Base-by-base conservation (phyloP, 2,888 invertebrate species). In the Netelia fuscicornis region DNA sequence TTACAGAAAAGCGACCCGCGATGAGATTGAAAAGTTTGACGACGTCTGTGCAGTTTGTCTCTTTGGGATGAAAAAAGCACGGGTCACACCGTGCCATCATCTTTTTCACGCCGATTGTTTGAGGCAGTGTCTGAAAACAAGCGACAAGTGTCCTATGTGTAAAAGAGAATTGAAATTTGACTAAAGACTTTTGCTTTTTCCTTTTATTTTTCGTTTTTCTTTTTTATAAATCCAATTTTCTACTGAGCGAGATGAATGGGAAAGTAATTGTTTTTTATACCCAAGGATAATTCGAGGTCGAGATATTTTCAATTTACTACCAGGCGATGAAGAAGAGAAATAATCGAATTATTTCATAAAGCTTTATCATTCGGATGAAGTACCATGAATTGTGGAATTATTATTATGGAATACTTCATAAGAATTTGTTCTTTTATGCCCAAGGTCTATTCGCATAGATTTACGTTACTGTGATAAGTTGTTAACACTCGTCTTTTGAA, bases 21-120 rank as follows among this genome's bases (percentile, higher is more conserved):
- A 96, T 10, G 97, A 97, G 90, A 95, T 97, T 56, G 94, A 95
- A 11, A 95, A 95, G 62, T 95, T 96, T 82, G 97, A 97, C 89
- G 97, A 97, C 89, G 96, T 97, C 0, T 97, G 97, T 91, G 97
- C 97, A 0, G 97, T 97, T 2, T 97, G 97, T 90, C 94, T 97
- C 54, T 96, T 95, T 85, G 91, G 94, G 1, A 97, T 97, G 97
- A 94, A 94, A 74, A 95, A 96, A 8, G 97, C 97, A 0, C 94
- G 97, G 56, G 96, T 97, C 10, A 97, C 97, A 0, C 97, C 97
- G 0, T 97, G 97, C 91, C 96, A 96, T 71, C 97, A 97, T 91
- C 95, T 96, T 91, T 97, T 97, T 93, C 97, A 97, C 91, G 97
- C 97, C 0, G 96, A 96, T 91, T 97, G 97, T 91, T 94, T 97